These are phyloP conservation scores for Protophormia terraenovae DNA, from an alignment of 2,888 invertebrate species.

Conservation along the genomic window DNA sequence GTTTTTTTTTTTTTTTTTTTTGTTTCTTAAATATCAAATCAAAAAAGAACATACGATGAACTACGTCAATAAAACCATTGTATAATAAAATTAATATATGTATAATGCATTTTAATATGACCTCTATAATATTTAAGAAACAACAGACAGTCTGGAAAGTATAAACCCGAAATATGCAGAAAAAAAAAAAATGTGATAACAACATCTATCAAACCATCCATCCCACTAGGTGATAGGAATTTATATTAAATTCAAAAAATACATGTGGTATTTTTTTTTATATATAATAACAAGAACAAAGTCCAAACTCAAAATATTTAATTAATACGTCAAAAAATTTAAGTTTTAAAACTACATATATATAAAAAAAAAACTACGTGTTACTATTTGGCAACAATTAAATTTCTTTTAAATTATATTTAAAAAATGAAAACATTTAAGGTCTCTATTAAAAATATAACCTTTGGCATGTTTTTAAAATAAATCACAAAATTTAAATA, in stretches of 20 bases:
- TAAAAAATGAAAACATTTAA: neutral
- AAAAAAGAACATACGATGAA: constrained; percentile 10
- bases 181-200: neutral
- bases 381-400: neutral
- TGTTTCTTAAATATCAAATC: neutral
- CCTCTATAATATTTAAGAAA: neutral
- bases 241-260: neutral
- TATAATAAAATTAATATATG: neutral
- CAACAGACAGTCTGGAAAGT: neutral
- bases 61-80: neutral
- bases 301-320: constrained; percentile 12
- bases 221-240: neutral
- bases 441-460: neutral
- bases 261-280: neutral
- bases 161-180: neutral
- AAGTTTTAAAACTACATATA: neutral
- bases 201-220: neutral
- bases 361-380: neutral
- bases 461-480: neutral
- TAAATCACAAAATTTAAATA: neutral
- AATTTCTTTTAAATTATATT: neutral
- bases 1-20: too few species aligned
- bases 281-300: constrained; percentile 7
- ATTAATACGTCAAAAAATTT: constrained; percentile 8
- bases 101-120: neutral